Conservation (phyloP, 2,113 vertebrate species). For the Larimichthys polyactis region DNA sequence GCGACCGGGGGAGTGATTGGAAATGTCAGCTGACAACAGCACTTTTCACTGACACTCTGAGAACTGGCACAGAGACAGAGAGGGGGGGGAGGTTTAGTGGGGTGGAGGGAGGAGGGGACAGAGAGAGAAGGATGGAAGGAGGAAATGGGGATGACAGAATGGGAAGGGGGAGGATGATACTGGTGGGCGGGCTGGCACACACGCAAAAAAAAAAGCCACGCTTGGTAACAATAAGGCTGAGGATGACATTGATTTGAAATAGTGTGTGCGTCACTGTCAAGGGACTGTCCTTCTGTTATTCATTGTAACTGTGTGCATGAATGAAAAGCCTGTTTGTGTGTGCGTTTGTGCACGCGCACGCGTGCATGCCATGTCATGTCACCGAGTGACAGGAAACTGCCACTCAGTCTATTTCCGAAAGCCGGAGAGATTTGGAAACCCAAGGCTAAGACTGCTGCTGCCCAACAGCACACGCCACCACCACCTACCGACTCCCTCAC, state of each 20-base stretch:
- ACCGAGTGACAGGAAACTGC: slow-evolving; percentile 59
- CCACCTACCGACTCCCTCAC: neutral
- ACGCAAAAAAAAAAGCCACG: slow-evolving; percentile 10
- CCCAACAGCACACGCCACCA: slow-evolving; percentile 50
- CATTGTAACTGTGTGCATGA: slow-evolving; percentile 44
- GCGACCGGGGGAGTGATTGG: slow-evolving; percentile 80
- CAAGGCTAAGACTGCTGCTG: slow-evolving; percentile 41
- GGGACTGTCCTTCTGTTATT: slow-evolving; percentile 41
- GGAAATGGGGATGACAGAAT: slow-evolving; percentile 61
- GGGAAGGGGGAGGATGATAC: slow-evolving; percentile 35
- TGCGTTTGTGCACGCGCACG: slow-evolving; percentile 2
- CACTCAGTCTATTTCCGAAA: slow-evolving; percentile 54
- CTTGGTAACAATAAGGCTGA: slow-evolving; percentile 50
- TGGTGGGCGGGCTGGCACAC: slow-evolving; percentile 42
- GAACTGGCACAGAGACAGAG: slow-evolving; percentile 79
- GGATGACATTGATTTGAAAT: slow-evolving; percentile 59
- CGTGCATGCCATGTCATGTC: slow-evolving; percentile 36
- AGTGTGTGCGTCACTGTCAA: slow-evolving; percentile 7
- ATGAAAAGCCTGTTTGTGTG: slow-evolving; percentile 40
- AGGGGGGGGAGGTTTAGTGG: neutral
- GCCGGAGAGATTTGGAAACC: slow-evolving; percentile 51
- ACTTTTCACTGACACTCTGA: slow-evolving; percentile 83
- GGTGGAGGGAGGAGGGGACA: neutral
- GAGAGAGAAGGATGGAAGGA: slow-evolving; percentile 42
- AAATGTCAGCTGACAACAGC: slow-evolving; percentile 86